Evolutionary conservation across 2,113 vertebrate species (phyloP).

Genomic region (Leucosticte australis): DNA sequence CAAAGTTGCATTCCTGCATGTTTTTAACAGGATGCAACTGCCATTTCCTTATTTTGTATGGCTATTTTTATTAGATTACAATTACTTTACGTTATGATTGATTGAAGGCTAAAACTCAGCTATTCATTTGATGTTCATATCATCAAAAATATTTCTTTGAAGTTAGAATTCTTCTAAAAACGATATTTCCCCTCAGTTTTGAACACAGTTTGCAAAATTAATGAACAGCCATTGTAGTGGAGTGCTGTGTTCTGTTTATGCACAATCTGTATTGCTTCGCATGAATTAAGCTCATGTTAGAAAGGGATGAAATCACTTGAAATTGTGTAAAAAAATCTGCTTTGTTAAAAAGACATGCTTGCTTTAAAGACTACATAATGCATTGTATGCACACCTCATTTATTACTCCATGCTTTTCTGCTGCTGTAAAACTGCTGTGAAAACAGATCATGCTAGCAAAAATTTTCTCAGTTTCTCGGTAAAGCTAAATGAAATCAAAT

Average conservation of each 20-base stretch:
- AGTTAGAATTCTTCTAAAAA: not conserved
- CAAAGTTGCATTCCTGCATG: constrained; percentile 64
- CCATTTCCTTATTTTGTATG: constrained; percentile 80
- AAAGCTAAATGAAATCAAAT: constrained; percentile 73
- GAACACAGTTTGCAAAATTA: constrained; percentile 40
- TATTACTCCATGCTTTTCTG: constrained; percentile 46
- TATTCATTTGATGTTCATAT: constrained; percentile 47
- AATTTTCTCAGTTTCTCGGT: constrained; percentile 51
- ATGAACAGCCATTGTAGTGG: not conserved
- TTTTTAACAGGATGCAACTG: constrained; percentile 76
- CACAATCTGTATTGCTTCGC: not conserved
- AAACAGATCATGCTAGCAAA: constrained; percentile 58
- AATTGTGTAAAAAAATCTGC: constrained; percentile 32
- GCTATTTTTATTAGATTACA: constrained; percentile 76
- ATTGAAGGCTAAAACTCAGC: constrained; percentile 65
- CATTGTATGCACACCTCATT: constrained; percentile 48
- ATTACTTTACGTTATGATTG: constrained; percentile 57
- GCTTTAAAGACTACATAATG: constrained; percentile 55
- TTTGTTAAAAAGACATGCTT: constrained; percentile 51
- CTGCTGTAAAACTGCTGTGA: constrained; percentile 60
- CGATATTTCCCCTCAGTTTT: constrained; percentile 20
- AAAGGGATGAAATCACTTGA: constrained; percentile 33
- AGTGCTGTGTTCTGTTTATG: not conserved
- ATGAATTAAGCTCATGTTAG: constrained; percentile 39
- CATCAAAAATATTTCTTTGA: constrained; percentile 67